Percentiles rank a stretch among this genome's conserved stretches.
These are phyloP conservation scores for Clangula hyemalis DNA, from an alignment of 2,797 vertebrate genomes.

Conservation along the genomic window DNA sequence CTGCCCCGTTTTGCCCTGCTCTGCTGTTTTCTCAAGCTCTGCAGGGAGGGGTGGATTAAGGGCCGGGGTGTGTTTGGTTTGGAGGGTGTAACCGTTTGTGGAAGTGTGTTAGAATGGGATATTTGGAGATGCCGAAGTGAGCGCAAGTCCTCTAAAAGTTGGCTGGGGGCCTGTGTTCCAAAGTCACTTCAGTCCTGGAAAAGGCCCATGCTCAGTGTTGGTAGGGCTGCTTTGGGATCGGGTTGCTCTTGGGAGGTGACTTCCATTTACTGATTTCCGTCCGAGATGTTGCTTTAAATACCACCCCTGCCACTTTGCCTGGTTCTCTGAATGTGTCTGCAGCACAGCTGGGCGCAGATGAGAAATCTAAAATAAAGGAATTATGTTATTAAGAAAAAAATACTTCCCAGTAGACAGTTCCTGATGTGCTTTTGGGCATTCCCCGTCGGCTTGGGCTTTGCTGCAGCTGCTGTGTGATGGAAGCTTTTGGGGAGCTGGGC, in stretches of 20 bases:
- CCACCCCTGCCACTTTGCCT: fast-evolving
- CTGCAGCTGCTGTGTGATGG: background rate
- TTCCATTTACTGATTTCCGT: background rate
- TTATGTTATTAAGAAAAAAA: background rate
- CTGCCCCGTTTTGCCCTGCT: background rate
- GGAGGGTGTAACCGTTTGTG: background rate
- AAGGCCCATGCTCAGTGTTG: fast-evolving
- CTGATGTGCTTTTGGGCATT: background rate
- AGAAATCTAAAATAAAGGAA: background rate
- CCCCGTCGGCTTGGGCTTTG: background rate
- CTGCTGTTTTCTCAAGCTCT: background rate
- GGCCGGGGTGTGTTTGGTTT: background rate
- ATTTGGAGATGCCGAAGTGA: background rate
- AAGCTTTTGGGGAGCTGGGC: background rate
- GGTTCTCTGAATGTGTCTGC: background rate
- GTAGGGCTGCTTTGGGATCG: background rate
- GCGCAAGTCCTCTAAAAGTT: background rate
- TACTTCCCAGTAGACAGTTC: background rate
- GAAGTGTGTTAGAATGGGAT: background rate
- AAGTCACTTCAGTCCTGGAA: background rate
- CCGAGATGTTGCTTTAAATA: background rate
- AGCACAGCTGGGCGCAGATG: background rate
- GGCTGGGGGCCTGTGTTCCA: background rate
- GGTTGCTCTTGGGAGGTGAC: background rate
- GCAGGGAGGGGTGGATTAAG: background rate